Base-by-base conservation (phyloP, 1,140 invertebrate genomes). In the Orchesella cincta region DNA sequence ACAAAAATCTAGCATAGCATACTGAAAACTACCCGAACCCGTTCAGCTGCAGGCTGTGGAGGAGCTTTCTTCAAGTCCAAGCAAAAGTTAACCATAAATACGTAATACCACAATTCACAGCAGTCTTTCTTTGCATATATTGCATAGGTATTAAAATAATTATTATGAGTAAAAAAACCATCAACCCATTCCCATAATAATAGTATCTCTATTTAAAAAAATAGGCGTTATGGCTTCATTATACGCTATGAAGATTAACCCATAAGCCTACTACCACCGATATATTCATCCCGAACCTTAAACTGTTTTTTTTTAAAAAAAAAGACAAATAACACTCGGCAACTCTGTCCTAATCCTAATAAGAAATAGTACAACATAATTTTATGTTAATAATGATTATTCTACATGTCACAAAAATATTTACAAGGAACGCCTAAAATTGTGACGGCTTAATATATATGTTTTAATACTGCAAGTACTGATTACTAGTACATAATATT, bases 381-480 rank as follows among this genome's bases (percentile, higher is more conserved):
- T 5, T 46, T 5, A 46, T 46, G 39, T 46, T 8, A 5, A 46
- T 18, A 46, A 18, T 46, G 18, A 18, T 46, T 46, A 46, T 57
- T 14, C 52, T 14, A n/a, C 23, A 57, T 57, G 52, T 57, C 52
- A 57, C 52, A 14, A n/a, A 23, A 3, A 14, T 67, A 67, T 67
- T 67, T 67, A 67, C 62, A 33, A 31, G 26, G n/a, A 33, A 67
- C 62, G 54, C 54, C 54, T 28, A 14, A 62, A 16, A 62, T 62
- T 26, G 8, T 46, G 23, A n/a, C 23, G 3, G 23, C 54, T 14
- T 62, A 8, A 46, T 20, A 46, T 20, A 20, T 46, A 46, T 20
- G 39, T 46, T 8, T 46, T n/a, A n/a, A 18, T 16, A 62, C 52
- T 57, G 52, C 2, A 67, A 67, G 8, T 33, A 67, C 62, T 8